These are phyloP conservation scores for Manis javanica DNA, from an alignment of 2,797 vertebrate species.

Conservation along the genomic window DNA sequence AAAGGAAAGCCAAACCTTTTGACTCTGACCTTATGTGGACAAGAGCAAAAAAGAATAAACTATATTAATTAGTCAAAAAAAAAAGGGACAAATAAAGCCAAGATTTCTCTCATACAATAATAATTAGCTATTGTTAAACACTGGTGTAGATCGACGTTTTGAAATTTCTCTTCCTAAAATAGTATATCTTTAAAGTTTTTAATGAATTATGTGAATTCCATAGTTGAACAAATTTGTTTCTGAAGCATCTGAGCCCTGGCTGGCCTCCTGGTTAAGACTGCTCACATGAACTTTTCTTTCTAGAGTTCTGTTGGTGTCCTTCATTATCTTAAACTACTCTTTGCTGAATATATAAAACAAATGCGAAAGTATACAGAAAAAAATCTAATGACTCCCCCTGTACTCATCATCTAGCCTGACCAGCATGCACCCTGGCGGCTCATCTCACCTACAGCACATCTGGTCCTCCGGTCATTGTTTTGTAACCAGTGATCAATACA, in stretches of 20 bases:
- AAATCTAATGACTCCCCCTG: not conserved
- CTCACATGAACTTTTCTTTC: not conserved
- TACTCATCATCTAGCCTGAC: not conserved
- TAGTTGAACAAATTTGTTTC: not conserved
- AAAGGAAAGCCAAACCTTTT: not conserved
- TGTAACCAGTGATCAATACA: not conserved
- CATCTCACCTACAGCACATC: no score
- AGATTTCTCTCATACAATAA: not conserved
- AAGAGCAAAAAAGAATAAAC: not conserved
- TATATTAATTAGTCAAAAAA: not conserved
- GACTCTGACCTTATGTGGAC: not conserved
- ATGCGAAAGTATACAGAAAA: not conserved
- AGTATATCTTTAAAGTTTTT: not conserved
- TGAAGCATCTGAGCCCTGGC: not conserved
- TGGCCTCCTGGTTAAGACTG: not conserved
- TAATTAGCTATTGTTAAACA: not conserved
- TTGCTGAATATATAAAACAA: not conserved
- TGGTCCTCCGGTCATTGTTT: not conserved
- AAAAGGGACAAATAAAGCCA: not conserved
- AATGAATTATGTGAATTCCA: not conserved
- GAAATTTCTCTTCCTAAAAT: constrained; percentile 28
- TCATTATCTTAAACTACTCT: not conserved
- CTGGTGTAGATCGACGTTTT: not conserved
- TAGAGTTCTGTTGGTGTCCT: not conserved
- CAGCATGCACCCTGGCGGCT: not conserved